Evolutionary conservation across 2,888 invertebrate species (phyloP).

Genomic region (Phoenoteleia sp.): DNA sequence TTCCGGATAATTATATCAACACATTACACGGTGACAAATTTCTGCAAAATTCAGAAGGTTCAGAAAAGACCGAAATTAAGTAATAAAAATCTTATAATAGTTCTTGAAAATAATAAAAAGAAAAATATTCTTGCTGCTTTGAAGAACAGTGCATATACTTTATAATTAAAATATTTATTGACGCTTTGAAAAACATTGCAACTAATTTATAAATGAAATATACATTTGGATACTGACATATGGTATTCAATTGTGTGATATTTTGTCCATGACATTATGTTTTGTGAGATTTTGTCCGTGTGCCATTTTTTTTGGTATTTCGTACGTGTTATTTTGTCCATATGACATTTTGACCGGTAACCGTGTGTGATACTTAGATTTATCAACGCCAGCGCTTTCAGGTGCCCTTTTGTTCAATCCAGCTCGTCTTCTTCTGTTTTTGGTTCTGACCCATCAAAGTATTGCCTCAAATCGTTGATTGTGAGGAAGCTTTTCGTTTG

Average conservation of each 20-base stretch:
- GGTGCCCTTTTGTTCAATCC: slow-evolving; percentile 29
- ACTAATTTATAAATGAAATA: too few species aligned
- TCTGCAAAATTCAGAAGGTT: slow-evolving; percentile 2
- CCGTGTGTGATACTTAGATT: slow-evolving; percentile 46
- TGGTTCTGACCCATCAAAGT: slow-evolving; percentile 21
- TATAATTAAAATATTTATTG: too few species aligned
- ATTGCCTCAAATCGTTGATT: slow-evolving; percentile 64
- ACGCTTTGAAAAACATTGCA: too few species aligned
- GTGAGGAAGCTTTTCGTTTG: slow-evolving; percentile 68
- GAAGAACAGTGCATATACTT: not conserved
- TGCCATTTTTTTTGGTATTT: too few species aligned
- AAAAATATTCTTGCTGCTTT: too few species aligned
- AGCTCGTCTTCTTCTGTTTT: not conserved
- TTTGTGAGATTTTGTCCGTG: too few species aligned
- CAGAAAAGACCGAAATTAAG: not conserved
- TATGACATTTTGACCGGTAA: too few species aligned
- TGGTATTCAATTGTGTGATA: not conserved
- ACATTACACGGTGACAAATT: not conserved
- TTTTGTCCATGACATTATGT: not conserved
- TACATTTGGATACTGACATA: not conserved
- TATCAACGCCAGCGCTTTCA: too few species aligned
- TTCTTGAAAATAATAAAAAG: not conserved
- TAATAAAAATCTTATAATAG: not conserved
- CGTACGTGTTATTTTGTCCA: too few species aligned
- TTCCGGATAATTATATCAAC: not conserved